Evolutionary conservation across 2,113 vertebrate species (phyloP), one percentile per base, ranked within the genome.

Genomic region (Peromyscus maniculatus): DNA sequence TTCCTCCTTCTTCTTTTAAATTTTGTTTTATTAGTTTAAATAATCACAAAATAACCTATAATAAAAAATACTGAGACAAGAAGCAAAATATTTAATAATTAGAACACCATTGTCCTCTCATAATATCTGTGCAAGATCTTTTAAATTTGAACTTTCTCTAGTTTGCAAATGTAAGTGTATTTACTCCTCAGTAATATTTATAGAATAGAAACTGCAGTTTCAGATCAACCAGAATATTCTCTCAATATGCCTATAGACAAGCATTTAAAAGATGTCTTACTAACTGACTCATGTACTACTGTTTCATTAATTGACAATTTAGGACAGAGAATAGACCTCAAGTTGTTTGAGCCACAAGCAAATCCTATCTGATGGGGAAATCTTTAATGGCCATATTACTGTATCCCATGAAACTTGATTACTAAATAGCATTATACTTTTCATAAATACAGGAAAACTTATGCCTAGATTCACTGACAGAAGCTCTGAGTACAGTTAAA

Each of bases 21-120:
- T 87, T 71, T 46, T 90, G 66, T 95, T 19, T 87, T 12, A 93
- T 69, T 74, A 55, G 49, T 59, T 96, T 94, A 72, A 96, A 22
- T 95, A 52, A 72, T 67, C 43, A 59, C 89, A 49, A 69, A 49
- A 0, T 84, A 71, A 94, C 31, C 7, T 83, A 59, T 52, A 59
- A 78, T 93, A 26, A 72, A 87, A 75, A 93, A 49, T 28, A 71
- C 64, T 59, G 33, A 72, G 31, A 80, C 43, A 91, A 75, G 39
- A 92, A 96, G 46, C 22, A 75, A 86, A 49, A 22, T 87, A 33
- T 13, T 49, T 28, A 71, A 55, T 55, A 67, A 92, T 64, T 84
- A 43, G 57, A 49, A 55, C 86, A 82, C 95, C 22, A 77, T n/a
- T 96, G 55, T 12, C 49, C 33, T 78, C 43, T 66, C 36, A 69